Evolutionary conservation across 2,113 vertebrate species (phyloP), one percentile per base, ranked within the genome.

Genomic region (Paratilapia polleni): DNA sequence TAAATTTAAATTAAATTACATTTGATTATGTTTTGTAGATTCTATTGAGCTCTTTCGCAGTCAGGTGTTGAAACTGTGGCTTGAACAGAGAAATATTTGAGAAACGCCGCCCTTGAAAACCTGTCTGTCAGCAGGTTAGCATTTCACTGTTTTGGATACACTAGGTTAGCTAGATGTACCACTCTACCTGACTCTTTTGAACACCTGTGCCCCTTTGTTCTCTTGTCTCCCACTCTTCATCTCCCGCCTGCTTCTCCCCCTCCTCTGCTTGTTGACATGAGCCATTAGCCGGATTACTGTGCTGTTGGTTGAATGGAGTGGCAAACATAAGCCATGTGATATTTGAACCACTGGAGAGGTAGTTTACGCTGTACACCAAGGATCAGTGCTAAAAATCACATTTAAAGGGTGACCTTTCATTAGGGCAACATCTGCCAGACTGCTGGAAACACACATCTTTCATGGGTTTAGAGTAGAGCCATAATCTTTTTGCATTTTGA

Each of bases 271-370:
- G 84, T 76, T 85, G 60, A 85, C 81, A 59, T 3, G 47, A 59
- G 34, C 47, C 84, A 73, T 78, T 78, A 89, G 87, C 68, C 11
- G 41, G 88, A 89, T 89, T 86, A 88, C 57, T 66, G 41, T 38
- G 78, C 79, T 83, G 60, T 63, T 90, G 57, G 60, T 63, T 90
- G 57, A 60, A 14, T 90, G 61, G 54, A 63, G 79, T 82, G n/a
- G 57, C 62, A 90, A 84, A 90, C 81, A 87, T 89, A 89, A 80
- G 17, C 34, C 91, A 81, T 86, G 85, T 85, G 90, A 88, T 86
- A 78, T 87, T 59, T 80, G 81, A 89, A 62, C 63, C 77, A 63
- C 74, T 56, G 36, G 31, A 47, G 76, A 73, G 57, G 68, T 60
- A 36, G 63, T 92, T 87, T 77, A 85, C 36, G 63, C 77, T 87